Evolutionary conservation across 2,113 vertebrate genomes (phyloP), one percentile per base, ranked within the genome.

Genomic region (Theristicus caerulescens): DNA sequence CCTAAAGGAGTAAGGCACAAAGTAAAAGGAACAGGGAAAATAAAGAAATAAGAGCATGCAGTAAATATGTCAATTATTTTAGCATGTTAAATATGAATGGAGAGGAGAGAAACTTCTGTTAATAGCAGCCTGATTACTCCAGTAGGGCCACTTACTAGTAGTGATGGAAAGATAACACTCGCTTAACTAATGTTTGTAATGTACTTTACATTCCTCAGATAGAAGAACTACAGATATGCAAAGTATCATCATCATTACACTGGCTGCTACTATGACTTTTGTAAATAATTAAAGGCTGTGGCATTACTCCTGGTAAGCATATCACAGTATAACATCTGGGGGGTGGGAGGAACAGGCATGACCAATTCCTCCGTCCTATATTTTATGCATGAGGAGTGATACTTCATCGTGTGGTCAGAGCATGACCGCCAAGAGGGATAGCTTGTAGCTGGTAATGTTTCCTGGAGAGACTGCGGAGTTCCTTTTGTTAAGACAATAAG

Each of bases 101-200:
- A 91, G 54, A 86, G 57, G 40, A 95, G 44, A 76, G 58, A 82
- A 96, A 70, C 78, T 91, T 15, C 78, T 94, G 31, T 55, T 86
- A 88, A 90, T 40, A 92, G 62, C 58, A 58, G 64, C n/a, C 59
- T 84, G 89, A 95, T 92, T 86, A 94, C 87, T 94, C 91, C 94
- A 95, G 96, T 26, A 95, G 85, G 87, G 81, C 84, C 70, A 94
- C 90, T 94, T 90, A 69, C 64, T 52, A 76, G 54, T 14, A 59
- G 47, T 59, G 89, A 97, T 88, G 62, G 82, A 93, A 91, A 91
- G 95, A 95, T 87, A 96, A 52, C 79, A 73, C 86, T 89, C 82
- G 55, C 82, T 81, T 88, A 95, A 94, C 61, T 57, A 9, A 64
- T 85, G 82, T 80, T 93, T 88, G 64, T 25, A 9, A 94, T 93